phyloP scores from a whole-genome alignment of 2,113 vertebrate genomes.

The Neoarius graeffei region DNA sequence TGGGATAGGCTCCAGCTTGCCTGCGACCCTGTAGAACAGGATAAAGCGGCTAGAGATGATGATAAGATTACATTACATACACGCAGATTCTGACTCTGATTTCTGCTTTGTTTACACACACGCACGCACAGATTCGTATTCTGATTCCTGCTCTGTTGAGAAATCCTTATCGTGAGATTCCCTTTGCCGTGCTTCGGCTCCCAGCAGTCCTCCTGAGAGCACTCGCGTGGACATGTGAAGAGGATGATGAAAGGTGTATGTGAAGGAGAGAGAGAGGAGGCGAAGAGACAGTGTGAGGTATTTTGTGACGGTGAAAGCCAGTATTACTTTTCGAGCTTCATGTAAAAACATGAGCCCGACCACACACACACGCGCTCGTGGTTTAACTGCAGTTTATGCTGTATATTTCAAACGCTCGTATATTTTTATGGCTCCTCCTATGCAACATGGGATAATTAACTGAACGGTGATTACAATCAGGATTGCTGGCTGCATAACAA shows the following conservation, averaged over 20 bases:
- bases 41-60: too few species aligned
- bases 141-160: slow-evolving; percentile 59
- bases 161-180: slow-evolving; percentile 65
- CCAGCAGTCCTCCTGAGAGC: slow-evolving; percentile 55
- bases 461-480: slow-evolving; percentile 65
- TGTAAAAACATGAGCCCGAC: slow-evolving; percentile 41
- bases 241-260: slow-evolving; percentile 62
- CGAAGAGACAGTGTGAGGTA: slow-evolving; percentile 37
- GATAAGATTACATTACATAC: too few species aligned
- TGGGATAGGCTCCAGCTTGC: too few species aligned
- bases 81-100: too few species aligned
- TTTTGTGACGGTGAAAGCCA: slow-evolving; percentile 47
- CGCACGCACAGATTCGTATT: too few species aligned
- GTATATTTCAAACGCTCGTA: neutral
- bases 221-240: slow-evolving; percentile 61
- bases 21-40: too few species aligned
- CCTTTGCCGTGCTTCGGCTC: slow-evolving; percentile 55
- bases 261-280: neutral
- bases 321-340: slow-evolving; percentile 51
- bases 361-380: neutral
- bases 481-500: slow-evolving; percentile 63
- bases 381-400: slow-evolving; percentile 51
- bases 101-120: too few species aligned
- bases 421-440: slow-evolving; percentile 30
- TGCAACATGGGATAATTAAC: slow-evolving; percentile 66